A percentile compares a stretch with the other conserved stretches of the same genome.
Evolutionary conservation across 2,113 vertebrate genomes (phyloP).

Genomic region (Brachirus orientalis): DNA sequence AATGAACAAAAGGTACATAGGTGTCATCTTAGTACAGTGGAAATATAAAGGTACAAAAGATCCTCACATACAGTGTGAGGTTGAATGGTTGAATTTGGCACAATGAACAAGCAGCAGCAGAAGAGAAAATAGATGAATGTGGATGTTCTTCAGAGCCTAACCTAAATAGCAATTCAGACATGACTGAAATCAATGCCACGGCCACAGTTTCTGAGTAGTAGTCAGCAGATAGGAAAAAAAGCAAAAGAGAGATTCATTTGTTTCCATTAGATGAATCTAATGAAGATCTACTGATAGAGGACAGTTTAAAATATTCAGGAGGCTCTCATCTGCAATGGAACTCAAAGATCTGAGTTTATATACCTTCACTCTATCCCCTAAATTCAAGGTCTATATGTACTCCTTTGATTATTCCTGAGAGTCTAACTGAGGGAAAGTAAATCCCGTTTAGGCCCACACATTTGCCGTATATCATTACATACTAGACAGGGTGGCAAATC

Average conservation of each 20-base stretch:
- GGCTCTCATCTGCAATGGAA: slow-evolving; percentile 44
- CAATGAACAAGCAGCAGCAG: neutral
- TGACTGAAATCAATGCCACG: slow-evolving; percentile 33
- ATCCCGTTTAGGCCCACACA: slow-evolving; percentile 32
- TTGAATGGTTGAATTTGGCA: slow-evolving; percentile 7
- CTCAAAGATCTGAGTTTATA: slow-evolving; percentile 64
- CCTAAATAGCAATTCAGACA: slow-evolving; percentile 32
- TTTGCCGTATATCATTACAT: slow-evolving; percentile 34
- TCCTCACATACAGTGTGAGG: too few relatives aligned
- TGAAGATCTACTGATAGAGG: slow-evolving; percentile 59
- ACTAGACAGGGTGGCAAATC: slow-evolving; percentile 41
- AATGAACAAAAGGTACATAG: too few relatives aligned
- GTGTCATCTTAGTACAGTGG: too few relatives aligned
- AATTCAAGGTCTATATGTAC: slow-evolving; percentile 42
- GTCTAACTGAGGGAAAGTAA: slow-evolving; percentile 18
- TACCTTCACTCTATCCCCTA: too few relatives aligned
- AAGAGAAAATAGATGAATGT: slow-evolving; percentile 17
- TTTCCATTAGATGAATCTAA: slow-evolving; percentile 55
- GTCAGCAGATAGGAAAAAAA: slow-evolving; percentile 7
- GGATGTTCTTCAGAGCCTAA: slow-evolving; percentile 37
- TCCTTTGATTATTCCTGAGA: slow-evolving; percentile 44
- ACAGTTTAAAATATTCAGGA: slow-evolving; percentile 67
- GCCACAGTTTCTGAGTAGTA: slow-evolving; percentile 19
- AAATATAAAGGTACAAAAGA: too few relatives aligned
- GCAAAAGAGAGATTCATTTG: slow-evolving; percentile 34